Evolutionary conservation across 2,888 invertebrate genomes (phyloP), one percentile per base, ranked within the genome.

Genomic region (Phrixothrix hirtus): DNA sequence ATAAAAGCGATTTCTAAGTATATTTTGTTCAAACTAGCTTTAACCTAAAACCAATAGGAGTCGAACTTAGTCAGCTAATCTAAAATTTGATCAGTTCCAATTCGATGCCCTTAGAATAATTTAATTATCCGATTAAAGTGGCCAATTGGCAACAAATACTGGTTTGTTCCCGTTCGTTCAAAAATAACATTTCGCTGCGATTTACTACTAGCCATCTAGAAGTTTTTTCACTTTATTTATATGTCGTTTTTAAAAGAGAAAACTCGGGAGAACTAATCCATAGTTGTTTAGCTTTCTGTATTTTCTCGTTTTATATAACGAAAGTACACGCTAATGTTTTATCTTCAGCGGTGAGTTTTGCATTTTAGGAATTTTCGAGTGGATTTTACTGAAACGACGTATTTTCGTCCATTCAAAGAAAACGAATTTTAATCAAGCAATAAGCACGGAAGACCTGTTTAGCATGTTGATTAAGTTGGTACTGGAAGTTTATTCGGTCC

Each of bases 361-460:
- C 39, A 45, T 39, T 52, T 52, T 41, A 34, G 26, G 52, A 52
- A 46, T 52, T 52, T 52, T 46, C 46, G 11, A 36, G 35, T 27
- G 35, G 32, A 25, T 34, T 31, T 44, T 51, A 51, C 45, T 51
- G 51, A 51, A 51, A 50, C 32, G 44, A 29, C 51, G 51, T 38
- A 50, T 50, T 50, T 50, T 44, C 50, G 31, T 43, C 45, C 37
- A 46, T 46, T 51, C 51, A 51, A 51, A 45, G 51, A 52, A 52
- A 52, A 46, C 46, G 52, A 52, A 52, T 52, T 52, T 52, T 52
- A 52, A 52, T 52, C 52, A 47, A 52, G 52, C 46, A 47, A 52
- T 52, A 47, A 46, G 46, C 46, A 42, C 36, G 38, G 42, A 42
- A 36, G 30, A 34, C 41, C 46, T 52, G 46, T 52, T 52, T 52